phyloP scores from a whole-genome alignment of 1,140 invertebrate species.

The Maniola jurtina region DNA sequence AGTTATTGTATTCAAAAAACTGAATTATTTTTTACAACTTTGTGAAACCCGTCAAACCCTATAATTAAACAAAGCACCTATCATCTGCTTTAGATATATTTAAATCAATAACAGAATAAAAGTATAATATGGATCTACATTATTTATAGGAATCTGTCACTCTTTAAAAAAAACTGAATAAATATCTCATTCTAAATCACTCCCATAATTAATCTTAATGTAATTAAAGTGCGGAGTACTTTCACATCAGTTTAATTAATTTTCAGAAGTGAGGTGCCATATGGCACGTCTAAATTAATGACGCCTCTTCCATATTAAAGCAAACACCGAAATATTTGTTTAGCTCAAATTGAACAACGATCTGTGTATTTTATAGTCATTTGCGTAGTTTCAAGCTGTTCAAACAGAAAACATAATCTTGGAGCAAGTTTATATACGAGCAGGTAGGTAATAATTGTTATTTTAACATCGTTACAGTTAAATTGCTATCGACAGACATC shows the following conservation, averaged over 20 bases:
- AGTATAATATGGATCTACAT: too few species aligned
- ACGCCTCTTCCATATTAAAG: slow-evolving; percentile 6
- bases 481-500: not conserved
- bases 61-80: too few species aligned
- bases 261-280: slow-evolving; percentile 1
- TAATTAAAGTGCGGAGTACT: not conserved
- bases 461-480: not conserved
- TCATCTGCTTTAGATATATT: too few species aligned
- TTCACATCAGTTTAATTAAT: not conserved
- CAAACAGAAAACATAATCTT: not conserved
- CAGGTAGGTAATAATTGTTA: not conserved
- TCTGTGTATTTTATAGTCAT: not conserved
- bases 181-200: too few species aligned
- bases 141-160: too few species aligned
- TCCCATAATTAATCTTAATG: too few species aligned
- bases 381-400: not conserved
- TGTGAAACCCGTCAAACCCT: too few species aligned
- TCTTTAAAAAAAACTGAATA: too few species aligned
- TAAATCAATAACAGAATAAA: too few species aligned
- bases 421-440: not conserved
- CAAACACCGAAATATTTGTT: not conserved
- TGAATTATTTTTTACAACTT: too few species aligned
- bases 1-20: too few species aligned
- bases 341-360: not conserved
- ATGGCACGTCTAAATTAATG: not conserved